Evolutionary conservation across 2,888 invertebrate genomes (phyloP), one percentile per base, ranked within the genome.

Genomic region (Macrophya alboannulata): DNA sequence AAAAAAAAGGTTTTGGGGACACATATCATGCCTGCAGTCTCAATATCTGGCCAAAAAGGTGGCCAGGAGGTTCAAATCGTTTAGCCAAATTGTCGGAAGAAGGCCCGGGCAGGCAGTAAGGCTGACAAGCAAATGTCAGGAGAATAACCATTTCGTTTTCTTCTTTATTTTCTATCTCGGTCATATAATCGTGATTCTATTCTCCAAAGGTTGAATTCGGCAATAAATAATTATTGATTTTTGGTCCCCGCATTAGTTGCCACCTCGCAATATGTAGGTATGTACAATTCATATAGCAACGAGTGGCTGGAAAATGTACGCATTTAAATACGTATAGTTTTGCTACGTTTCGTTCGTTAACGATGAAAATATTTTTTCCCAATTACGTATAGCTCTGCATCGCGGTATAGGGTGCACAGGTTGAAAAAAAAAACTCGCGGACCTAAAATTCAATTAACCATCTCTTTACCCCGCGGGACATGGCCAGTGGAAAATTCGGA

Each of bases 11-110:
- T 31, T 31, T 17, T 51, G 15, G 71, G 85, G 79, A 43, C 48
- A 83, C 68, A 83, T 83, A 48, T 83, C 83, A 83, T 40, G 17
- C 31, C 65, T 68, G 83, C 82, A 83, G 83, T 83, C 83, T 83
- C 83, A 71, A 83, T 83, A 83, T 83, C 68, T 21, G 9, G 17
- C n/a, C 68, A 31, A 48, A 68, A 65, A 68, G 37, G 25, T 21
- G 48, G n/a, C 62, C 77, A 31, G 25, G 37, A 51, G 51, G 25
- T 43, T 81, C 62, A 40, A 77, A 77, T 55, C 77, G 77, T 77
- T 77, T 77, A 62, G 62, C 59, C 62, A 62, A 81, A 81, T 17
- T 77, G 17, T 77, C 48, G 51, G 55, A 51, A 55, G 31, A 31
- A 31, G 31, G 31, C 31, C 31, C 31, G 31, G 55, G 12, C 12